Percentiles rank a stretch among this genome's conserved stretches.
These are phyloP conservation scores for Merops nubicus DNA, from an alignment of 2,113 vertebrate genomes.

Conservation along the genomic window DNA sequence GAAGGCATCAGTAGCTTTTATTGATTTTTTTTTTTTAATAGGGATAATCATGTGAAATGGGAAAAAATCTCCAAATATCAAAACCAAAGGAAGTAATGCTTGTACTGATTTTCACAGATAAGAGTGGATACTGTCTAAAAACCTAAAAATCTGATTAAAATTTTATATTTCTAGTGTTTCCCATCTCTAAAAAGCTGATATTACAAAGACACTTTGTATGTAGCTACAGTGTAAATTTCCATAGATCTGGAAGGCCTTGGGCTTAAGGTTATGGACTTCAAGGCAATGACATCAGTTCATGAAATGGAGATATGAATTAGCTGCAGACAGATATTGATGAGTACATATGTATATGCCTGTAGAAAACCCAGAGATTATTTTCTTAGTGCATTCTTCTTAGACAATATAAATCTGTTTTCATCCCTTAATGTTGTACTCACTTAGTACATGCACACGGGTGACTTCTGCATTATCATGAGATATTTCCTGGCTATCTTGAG, in stretches of 20 bases:
- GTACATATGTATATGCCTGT: not conserved
- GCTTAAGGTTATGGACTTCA: not conserved
- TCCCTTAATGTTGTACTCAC: not conserved
- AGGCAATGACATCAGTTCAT: not conserved
- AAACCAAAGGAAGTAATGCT: not conserved
- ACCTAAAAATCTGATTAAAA: not conserved
- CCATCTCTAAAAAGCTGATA: not conserved
- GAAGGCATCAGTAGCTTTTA: not conserved
- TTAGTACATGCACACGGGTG: not conserved
- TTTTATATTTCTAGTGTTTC: not conserved
- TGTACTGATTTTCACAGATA: not conserved
- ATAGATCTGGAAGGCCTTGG: not conserved
- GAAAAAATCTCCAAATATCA: not conserved
- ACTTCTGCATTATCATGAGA: slow-evolving; percentile 10
- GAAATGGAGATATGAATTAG: not conserved
- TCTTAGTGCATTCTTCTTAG: not conserved
- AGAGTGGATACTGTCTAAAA: not conserved
- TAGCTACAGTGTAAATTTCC: not conserved
- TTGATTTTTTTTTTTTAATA: not conserved
- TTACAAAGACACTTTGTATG: not conserved
- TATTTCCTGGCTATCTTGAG: not conserved
- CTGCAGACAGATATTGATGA: not conserved
- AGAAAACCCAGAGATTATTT: not conserved
- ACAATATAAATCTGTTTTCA: slow-evolving; percentile 21
- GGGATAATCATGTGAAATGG: not conserved